These are phyloP conservation scores for Icerya purchasi DNA, from an alignment of 2,888 invertebrate species.

Conservation along the genomic window DNA sequence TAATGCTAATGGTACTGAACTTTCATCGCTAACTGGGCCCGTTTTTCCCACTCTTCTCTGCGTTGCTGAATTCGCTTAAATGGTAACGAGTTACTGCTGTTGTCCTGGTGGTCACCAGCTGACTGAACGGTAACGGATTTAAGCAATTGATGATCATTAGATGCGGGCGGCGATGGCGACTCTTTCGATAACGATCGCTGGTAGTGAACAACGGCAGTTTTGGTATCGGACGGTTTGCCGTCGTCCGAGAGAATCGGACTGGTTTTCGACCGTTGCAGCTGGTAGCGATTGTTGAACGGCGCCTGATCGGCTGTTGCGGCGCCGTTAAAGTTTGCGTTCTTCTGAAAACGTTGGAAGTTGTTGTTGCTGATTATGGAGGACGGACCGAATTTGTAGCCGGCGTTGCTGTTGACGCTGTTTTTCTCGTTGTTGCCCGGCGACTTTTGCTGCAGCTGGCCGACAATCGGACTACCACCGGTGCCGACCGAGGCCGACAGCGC, in stretches of 20 bases:
- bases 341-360: constrained; percentile 1
- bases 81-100: constrained; percentile 21
- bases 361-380: background rate
- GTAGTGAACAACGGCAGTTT: too few species aligned
- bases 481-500: too few species aligned
- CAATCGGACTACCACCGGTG: background rate
- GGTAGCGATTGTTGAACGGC: background rate
- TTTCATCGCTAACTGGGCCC: constrained; percentile 36
- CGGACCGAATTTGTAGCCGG: background rate
- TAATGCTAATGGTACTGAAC: too few species aligned
- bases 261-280: background rate
- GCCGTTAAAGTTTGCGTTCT: background rate
- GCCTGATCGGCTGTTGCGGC: background rate
- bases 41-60: constrained; percentile 54
- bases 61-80: constrained; percentile 53
- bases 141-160: too few species aligned
- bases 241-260: too few species aligned
- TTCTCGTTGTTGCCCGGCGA: background rate
- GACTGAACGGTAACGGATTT: too few species aligned
- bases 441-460: background rate
- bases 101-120: background rate
- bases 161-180: background rate
- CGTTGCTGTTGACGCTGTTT: background rate
- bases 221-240: too few species aligned
- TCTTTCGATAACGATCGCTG: too few species aligned